Percentiles rank a stretch among this genome's conserved stretches.
phyloP scores from a whole-genome alignment of 2,113 vertebrate genomes.

The Laticauda laticaudata region DNA sequence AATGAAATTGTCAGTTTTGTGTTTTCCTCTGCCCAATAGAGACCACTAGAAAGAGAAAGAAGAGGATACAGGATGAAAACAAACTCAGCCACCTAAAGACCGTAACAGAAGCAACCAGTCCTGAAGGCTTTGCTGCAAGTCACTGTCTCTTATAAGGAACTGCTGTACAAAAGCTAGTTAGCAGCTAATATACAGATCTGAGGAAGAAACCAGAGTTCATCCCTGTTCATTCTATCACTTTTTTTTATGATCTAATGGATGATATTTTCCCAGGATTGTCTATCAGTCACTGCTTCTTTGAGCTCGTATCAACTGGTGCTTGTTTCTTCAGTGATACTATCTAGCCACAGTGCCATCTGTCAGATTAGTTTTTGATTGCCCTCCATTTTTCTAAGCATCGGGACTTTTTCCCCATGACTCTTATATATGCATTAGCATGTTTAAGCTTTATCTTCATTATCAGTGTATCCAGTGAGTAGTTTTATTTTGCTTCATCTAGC shows the following conservation, averaged over 20 bases:
- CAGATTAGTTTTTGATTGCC: background rate
- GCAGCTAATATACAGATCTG: background rate
- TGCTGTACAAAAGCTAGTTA: background rate
- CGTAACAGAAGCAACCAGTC: background rate
- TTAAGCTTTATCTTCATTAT: background rate
- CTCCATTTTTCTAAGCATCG: background rate
- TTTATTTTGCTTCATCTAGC: background rate
- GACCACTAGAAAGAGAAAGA: background rate
- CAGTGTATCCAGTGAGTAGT: background rate
- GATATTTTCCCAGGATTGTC: background rate
- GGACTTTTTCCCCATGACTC: background rate
- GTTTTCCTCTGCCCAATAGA: background rate
- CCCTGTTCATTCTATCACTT: background rate
- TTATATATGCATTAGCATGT: background rate
- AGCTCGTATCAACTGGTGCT: background rate
- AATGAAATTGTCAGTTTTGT: slow-evolving; percentile 1
- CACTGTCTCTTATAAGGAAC: background rate
- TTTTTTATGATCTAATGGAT: background rate
- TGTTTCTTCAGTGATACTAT: background rate
- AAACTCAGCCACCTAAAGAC: background rate
- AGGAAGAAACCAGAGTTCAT: background rate
- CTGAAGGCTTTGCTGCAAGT: background rate
- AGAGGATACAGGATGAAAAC: background rate
- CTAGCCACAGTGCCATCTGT: background rate
- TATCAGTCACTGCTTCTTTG: background rate